A percentile compares a stretch with the other conserved stretches of the same genome.
Conservation (phyloP, 2,888 invertebrate species). For the Elaeidobius kamerunicus region DNA sequence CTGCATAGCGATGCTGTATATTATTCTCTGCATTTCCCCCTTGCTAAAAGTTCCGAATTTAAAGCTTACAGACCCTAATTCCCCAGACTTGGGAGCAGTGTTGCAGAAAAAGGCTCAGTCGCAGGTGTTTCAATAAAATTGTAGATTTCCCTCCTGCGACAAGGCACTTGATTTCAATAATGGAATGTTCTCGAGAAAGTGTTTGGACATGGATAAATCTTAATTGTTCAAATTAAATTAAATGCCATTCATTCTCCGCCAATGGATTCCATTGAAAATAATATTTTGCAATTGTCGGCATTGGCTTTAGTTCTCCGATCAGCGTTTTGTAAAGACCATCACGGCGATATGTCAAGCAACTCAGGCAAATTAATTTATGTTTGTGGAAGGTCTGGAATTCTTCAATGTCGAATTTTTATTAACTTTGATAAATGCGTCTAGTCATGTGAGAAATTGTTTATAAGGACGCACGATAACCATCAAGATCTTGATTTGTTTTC, state of each 20-base stretch:
- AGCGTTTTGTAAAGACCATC: conserved; percentile 10
- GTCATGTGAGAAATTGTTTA: too few relatives aligned
- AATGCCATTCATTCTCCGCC: too few relatives aligned
- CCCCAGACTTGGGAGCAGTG: conserved; percentile 15
- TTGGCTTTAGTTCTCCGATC: conserved; percentile 6
- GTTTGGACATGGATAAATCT: too few relatives aligned
- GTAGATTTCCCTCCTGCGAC: conserved; percentile 9
- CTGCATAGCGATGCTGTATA: conserved; percentile 23
- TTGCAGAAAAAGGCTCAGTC: conserved; percentile 26
- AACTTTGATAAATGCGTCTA: conserved; percentile 5
- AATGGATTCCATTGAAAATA: too few relatives aligned
- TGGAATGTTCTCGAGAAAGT: conserved; percentile 17
- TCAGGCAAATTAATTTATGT: conserved; percentile 16
- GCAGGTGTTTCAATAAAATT: conserved; percentile 27
- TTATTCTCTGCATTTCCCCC: conserved; percentile 18
- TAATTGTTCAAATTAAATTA: too few relatives aligned
- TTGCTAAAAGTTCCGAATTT: conserved; percentile 19
- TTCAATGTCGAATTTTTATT: conserved; percentile 10
- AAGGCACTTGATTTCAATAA: conserved; percentile 22
- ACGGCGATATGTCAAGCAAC: conserved; percentile 1
- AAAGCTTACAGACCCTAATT: conserved; percentile 19
- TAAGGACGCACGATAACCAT: too few relatives aligned
- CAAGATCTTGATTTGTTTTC: too few relatives aligned
- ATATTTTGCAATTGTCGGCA: too few relatives aligned
- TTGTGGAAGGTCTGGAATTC: conserved; percentile 14